A percentile compares a stretch with the other conserved stretches of the same genome.
Evolutionary conservation across 2,113 vertebrate genomes (phyloP).

Genomic region (Phyllostomus hastatus): DNA sequence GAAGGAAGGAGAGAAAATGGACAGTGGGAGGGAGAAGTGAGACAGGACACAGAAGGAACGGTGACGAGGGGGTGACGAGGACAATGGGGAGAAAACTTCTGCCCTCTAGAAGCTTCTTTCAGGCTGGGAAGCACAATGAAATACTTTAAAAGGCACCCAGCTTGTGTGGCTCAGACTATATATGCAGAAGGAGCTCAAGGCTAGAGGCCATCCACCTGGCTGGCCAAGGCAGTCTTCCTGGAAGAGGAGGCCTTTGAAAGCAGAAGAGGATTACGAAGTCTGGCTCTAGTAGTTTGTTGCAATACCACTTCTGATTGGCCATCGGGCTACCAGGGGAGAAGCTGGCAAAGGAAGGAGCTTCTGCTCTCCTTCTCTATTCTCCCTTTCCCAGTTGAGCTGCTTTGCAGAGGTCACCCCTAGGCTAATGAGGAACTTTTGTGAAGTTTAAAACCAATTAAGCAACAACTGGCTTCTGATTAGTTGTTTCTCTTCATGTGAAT

Average conservation of each 20-base stretch:
- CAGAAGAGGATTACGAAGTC: neutral
- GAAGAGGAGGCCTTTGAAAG: neutral
- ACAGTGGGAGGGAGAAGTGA: neutral
- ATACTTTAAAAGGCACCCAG: neutral
- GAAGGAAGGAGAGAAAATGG: no score
- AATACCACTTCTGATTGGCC: neutral
- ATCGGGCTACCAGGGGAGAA: neutral
- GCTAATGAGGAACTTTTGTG: slow-evolving; percentile 55
- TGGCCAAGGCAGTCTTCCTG: neutral
- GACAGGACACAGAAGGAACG: neutral
- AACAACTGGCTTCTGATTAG: slow-evolving; percentile 54
- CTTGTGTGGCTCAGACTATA: neutral
- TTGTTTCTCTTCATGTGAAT: slow-evolving; percentile 64
- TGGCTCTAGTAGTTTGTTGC: neutral
- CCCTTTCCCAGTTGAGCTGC: neutral
- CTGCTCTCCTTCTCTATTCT: neutral
- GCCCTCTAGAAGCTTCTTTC: neutral
- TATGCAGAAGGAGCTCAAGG: neutral
- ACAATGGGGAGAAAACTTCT: neutral
- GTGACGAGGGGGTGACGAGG: neutral
- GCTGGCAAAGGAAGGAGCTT: neutral
- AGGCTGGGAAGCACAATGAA: neutral
- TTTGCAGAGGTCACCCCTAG: slow-evolving; percentile 39
- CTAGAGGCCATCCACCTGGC: neutral
- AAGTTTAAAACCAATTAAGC: slow-evolving; percentile 69